phyloP scores from a whole-genome alignment of 2,113 vertebrate genomes.

The Nothocercus nigrocapillus region DNA sequence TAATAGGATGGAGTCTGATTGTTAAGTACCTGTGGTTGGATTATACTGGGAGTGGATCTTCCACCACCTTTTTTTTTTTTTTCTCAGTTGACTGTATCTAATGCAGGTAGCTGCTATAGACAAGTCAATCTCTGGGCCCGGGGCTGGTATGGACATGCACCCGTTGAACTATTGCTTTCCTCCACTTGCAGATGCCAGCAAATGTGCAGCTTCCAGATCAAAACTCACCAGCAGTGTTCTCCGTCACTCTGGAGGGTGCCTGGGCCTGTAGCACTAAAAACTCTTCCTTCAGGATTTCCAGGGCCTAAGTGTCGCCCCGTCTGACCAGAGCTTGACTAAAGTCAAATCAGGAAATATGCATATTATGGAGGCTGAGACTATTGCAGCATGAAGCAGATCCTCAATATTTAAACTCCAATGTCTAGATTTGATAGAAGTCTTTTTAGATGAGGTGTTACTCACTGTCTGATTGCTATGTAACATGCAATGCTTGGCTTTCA shows the following conservation, averaged over 20 bases:
- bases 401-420: not conserved
- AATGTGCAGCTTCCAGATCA: not conserved
- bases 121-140: too few species aligned
- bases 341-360: not conserved
- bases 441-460: not conserved
- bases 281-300: not conserved
- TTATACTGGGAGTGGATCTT: not conserved
- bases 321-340: not conserved
- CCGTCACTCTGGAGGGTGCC: not conserved
- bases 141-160: not conserved
- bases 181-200: not conserved
- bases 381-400: not conserved
- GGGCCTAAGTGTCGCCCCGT: not conserved
- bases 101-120: not conserved
- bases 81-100: not conserved
- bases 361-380: not conserved
- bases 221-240: not conserved
- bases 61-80: not conserved
- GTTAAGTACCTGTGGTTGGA: not conserved
- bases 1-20: not conserved
- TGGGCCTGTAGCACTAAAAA: not conserved
- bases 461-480: not conserved
- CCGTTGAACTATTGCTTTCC: not conserved
- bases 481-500: not conserved
- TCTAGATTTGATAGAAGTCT: not conserved